These are phyloP conservation scores for Piliocolobus tephrosceles DNA, from an alignment of 2,113 vertebrate species.

Conservation along the genomic window DNA sequence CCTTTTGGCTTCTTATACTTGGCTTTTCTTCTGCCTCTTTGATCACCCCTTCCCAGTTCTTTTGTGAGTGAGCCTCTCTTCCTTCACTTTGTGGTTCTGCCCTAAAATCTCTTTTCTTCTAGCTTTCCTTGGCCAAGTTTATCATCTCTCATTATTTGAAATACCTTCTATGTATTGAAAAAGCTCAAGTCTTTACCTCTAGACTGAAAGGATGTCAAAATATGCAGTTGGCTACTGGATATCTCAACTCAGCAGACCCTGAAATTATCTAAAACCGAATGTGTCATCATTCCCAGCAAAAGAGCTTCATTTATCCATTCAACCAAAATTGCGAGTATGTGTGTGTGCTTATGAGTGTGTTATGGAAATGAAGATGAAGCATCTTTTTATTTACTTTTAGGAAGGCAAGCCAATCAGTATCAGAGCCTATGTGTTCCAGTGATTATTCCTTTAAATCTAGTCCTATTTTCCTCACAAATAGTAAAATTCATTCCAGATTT, in stretches of 20 bases:
- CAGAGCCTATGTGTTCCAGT: not conserved
- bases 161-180: not conserved
- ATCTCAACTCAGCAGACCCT: not conserved
- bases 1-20: not conserved
- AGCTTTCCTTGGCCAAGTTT: not conserved
- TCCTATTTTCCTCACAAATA: not conserved
- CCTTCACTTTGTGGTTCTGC: not conserved
- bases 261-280: not conserved
- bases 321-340: not conserved
- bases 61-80: not conserved
- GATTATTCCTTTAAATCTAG: not conserved
- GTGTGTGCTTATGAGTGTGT: not conserved
- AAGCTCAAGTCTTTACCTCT: not conserved
- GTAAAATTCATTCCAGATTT: not conserved
- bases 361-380: not conserved
- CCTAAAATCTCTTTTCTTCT: not conserved
- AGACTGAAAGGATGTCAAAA: not conserved
- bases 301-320: not conserved
- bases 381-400: not conserved
- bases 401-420: not conserved
- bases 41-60: not conserved
- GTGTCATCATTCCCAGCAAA: not conserved
- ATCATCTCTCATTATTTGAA: not conserved
- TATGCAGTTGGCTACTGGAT: not conserved
- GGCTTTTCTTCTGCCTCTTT: not conserved